Evolutionary conservation across 2,113 vertebrate species (phyloP), one percentile per base, ranked within the genome.

Genomic region (Diphyllodes magnificus): DNA sequence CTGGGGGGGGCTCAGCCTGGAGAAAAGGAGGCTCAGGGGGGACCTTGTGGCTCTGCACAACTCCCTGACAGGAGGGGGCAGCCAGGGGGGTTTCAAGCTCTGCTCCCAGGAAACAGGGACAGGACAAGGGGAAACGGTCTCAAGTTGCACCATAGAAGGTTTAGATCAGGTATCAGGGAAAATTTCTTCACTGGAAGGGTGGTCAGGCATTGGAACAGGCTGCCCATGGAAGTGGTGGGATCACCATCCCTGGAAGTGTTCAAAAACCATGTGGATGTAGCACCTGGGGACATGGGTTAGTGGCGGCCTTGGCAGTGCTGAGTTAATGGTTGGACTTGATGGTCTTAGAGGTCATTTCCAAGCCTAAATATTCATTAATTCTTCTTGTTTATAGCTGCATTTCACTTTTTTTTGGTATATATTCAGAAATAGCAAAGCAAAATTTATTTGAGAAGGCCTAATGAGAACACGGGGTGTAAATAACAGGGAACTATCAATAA

Each of bases 41-140:
- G 1, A 4, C 9, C 45, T 31, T 30, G 1, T 89, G 23, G 7
- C 39, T 75, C 69, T 68, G 23, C 70, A 50, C 68, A 81, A 2
- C 2, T 68, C 39, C 53, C 61, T 75, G 69, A 0, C 33, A 60
- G 69, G 78, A 82, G 53, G 61, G 28, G 3, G 15, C 33, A 66
- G 23, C 18, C 0, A 0, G 27, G 12, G 31, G 19, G 5, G 1
- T 1, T 30, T 49, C 0, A 0, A 37, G 15, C 13, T 68, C 6
- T 82, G 45, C 20, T 76, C 9, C 6, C 39, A 49, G 21, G 21
- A 47, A 11, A 76, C n/a, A 68, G 40, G 39, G 39, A 53, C 47
- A 40, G 70, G n/a, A 49, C 0, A 0, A 31, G 10, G 0, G 8
- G 14, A 1, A 68, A 47, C 0, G 0, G 24, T n/a, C 30, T 2